These are phyloP conservation scores for Hydropotes inermis DNA, from an alignment of 2,113 vertebrate species.

Conservation along the genomic window DNA sequence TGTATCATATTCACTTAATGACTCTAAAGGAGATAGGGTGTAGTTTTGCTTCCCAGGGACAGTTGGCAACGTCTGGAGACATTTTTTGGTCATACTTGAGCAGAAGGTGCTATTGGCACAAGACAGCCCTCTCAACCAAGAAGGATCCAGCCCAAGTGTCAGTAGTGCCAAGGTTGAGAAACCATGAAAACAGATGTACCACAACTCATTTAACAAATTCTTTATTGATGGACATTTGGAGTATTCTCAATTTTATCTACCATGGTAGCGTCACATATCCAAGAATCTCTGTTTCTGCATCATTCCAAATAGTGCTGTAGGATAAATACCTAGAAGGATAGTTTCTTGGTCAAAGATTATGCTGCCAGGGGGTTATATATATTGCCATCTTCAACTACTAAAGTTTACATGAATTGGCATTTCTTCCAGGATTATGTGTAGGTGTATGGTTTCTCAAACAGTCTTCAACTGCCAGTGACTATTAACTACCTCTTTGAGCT, in stretches of 20 bases:
- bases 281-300: background rate
- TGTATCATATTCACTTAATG: background rate
- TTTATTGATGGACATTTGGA: background rate
- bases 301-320: slow-evolving; percentile 5
- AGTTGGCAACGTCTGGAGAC: background rate
- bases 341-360: slow-evolving; percentile 13
- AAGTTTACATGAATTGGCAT: background rate
- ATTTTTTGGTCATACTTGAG: background rate
- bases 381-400: background rate
- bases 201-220: background rate
- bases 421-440: background rate
- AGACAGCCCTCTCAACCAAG: background rate
- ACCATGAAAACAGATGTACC: background rate
- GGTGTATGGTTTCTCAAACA: background rate
- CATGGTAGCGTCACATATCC: background rate
- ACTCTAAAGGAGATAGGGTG: background rate
- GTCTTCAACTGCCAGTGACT: background rate
- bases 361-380: background rate
- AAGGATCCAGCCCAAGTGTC: background rate
- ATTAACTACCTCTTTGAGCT: background rate
- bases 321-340: slow-evolving; percentile 9
- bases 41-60: background rate
- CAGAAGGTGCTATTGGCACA: background rate
- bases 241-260: background rate
- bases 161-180: background rate